Evolutionary conservation across 2,113 vertebrate species (phyloP), one percentile per base, ranked within the genome.

Genomic region (Lycaon pictus): DNA sequence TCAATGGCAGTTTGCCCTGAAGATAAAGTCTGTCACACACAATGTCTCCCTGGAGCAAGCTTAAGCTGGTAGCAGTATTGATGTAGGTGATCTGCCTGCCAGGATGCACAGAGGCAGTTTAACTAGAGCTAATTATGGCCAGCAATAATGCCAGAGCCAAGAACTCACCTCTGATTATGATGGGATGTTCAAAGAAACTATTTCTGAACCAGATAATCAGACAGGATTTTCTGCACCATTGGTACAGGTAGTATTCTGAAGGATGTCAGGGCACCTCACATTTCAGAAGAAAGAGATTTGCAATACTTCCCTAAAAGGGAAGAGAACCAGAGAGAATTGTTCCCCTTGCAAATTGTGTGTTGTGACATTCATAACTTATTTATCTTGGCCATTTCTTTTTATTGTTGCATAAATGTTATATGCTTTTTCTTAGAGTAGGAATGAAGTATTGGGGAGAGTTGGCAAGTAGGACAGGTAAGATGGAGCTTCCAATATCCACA

Each of bases 101-200:
- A 97, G 96, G 81, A 86, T 60, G 90, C 84, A 60, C 88, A 84
- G 90, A 96, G 74, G 58, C 5, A 3, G 55, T 93, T 98, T 98
- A 98, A 97, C 97, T 89, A 91, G 95, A 94, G 88, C 97, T 98
- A 98, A 98, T 98, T 98, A 97, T 83, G 83, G 88, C 37, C 79
- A 71, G 88, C 29, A 88, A 35, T 90, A 77, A 62, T 29, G 86
- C 77, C 67, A 60, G 79, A 81, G 97, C 85, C 82, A 77, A 90
- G 82, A 96, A 11, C 53, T 97, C 85, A 96, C 95, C 91, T 97
- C 96, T 94, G 90, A 79, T 94, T 89, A 90, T 43, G 90, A 90
- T 11, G 60, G 72, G 81, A 67, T 79, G 43, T 65, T 95, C 88
- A 76, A 74, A 82, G 81, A 88, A 94, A 74, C 88, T 67, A 27